Percentiles rank a stretch among this genome's conserved stretches.
phyloP scores from a whole-genome alignment of 2,797 vertebrate species.

The Numenius phaeopus region DNA sequence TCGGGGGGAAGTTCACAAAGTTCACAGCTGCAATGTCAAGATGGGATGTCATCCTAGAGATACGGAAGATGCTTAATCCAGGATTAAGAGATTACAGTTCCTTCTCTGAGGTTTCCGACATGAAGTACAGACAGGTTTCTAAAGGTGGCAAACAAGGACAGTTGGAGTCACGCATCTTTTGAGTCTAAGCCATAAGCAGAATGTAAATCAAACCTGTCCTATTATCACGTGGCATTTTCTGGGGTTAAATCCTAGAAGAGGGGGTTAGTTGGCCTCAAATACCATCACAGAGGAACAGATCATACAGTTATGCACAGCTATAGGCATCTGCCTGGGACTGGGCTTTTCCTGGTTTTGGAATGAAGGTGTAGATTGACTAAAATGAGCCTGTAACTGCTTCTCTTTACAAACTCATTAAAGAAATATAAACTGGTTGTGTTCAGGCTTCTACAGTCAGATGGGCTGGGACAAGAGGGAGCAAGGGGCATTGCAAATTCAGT shows the following conservation, averaged over 20 bases:
- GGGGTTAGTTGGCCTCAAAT: background rate
- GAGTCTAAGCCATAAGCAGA: background rate
- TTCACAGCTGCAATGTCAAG: background rate
- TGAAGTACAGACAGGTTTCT: background rate
- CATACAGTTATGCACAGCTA: background rate
- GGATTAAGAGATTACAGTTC: constrained; percentile 38
- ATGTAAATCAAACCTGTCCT: background rate
- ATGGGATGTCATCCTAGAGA: background rate
- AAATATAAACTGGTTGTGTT: background rate
- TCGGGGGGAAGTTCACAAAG: background rate
- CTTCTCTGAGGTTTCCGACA: background rate
- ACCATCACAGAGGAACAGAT: background rate
- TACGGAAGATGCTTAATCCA: constrained; percentile 4
- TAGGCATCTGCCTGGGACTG: background rate
- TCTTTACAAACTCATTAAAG: background rate
- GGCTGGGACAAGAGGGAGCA: background rate
- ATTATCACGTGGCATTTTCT: background rate
- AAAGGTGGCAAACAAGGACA: background rate
- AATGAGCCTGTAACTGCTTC: background rate
- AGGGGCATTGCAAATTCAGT: background rate
- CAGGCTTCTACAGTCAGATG: background rate
- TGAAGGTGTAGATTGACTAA: background rate
- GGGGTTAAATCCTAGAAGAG: background rate
- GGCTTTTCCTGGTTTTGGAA: background rate
- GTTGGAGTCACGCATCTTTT: background rate